Evolutionary conservation across 2,113 vertebrate genomes (phyloP).

Genomic region (Ivindomyrus marchei): DNA sequence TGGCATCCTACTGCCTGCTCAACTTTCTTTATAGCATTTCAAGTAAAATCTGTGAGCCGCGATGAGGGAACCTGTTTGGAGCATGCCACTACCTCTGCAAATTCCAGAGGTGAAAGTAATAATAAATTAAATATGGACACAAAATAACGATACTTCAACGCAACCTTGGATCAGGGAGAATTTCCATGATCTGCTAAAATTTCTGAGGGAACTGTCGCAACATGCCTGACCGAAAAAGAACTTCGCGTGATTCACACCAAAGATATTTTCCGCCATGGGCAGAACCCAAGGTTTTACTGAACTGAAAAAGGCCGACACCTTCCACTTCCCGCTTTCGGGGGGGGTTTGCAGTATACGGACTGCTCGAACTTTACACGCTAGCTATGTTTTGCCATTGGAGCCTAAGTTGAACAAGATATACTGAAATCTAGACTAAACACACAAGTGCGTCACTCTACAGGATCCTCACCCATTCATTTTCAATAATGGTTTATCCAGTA

Average conservation of each 20-base stretch:
- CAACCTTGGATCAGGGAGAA: not conserved
- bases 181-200: slow-evolving; percentile 9
- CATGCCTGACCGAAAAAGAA: slow-evolving; percentile 21
- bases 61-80: not conserved
- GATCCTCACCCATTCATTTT: not conserved
- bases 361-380: not conserved
- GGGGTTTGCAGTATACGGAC: no score
- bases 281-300: slow-evolving; percentile 18
- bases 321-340: not conserved
- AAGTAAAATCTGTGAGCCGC: not conserved
- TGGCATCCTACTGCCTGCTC: no score
- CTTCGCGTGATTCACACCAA: slow-evolving; percentile 38
- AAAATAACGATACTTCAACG: not conserved
- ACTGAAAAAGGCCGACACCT: slow-evolving; percentile 29
- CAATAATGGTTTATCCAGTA: not conserved
- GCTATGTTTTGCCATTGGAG: not conserved
- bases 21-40: not conserved
- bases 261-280: slow-evolving; percentile 22
- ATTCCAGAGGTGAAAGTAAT: not conserved
- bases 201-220: slow-evolving; percentile 35
- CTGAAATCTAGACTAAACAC: not conserved
- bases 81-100: not conserved
- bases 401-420: not conserved
- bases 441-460: not conserved
- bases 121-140: not conserved